Evolutionary conservation across 1,140 invertebrate species (phyloP).

Genomic region (Tetragnatha versicolor): DNA sequence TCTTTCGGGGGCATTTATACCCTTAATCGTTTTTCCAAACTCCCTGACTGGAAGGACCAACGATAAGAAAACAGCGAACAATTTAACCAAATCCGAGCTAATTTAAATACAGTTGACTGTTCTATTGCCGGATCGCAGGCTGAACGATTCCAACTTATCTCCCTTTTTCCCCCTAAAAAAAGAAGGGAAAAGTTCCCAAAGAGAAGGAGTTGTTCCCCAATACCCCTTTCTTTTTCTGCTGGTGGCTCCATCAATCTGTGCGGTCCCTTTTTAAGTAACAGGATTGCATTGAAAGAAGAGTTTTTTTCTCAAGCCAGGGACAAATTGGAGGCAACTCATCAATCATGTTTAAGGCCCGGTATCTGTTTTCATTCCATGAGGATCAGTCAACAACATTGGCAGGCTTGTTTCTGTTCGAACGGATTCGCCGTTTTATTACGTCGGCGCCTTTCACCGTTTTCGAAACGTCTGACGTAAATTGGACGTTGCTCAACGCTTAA

Average conservation of each 20-base stretch:
- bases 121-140: background rate
- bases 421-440: background rate
- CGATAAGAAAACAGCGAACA: conserved; percentile 3
- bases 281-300: background rate
- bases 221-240: no score
- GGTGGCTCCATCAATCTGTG: no score
- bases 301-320: conserved; percentile 2
- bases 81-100: conserved; percentile 19
- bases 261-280: background rate
- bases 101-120: conserved; percentile 27
- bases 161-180: background rate
- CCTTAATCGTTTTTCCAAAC: conserved; percentile 16
- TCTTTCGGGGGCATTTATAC: conserved; percentile 1
- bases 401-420: background rate
- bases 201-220: no score
- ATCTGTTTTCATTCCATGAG: background rate
- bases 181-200: no score
- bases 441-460: background rate
- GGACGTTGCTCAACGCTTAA: background rate
- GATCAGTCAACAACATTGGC: conserved; percentile 8
- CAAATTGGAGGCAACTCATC: conserved; percentile 5
- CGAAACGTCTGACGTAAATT: background rate
- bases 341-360: background rate
- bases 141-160: no score
- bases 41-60: background rate